Percentiles rank a stretch among this genome's conserved stretches.
These are phyloP conservation scores for Thymelicus sylvestris DNA, from an alignment of 2,888 invertebrate genomes.

Conservation along the genomic window DNA sequence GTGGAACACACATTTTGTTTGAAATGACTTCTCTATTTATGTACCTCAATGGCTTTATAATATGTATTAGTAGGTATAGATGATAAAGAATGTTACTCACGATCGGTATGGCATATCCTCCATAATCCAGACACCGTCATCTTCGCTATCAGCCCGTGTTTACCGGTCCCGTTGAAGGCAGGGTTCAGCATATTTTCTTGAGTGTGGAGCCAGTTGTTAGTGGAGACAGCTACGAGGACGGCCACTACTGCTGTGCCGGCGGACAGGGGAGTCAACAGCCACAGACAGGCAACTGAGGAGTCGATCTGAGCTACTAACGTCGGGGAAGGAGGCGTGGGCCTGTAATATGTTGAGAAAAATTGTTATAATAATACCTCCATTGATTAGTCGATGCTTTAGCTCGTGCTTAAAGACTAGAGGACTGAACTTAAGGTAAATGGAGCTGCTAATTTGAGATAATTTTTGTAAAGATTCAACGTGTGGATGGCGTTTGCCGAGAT, in stretches of 20 bases:
- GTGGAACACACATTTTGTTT: no score
- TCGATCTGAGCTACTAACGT: slow-evolving; percentile 81
- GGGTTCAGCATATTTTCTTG: slow-evolving; percentile 93
- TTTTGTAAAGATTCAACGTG: no score
- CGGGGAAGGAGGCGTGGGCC: slow-evolving; percentile 77
- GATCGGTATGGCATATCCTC: slow-evolving; percentile 91
- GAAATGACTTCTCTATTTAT: no score
- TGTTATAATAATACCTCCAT: background rate
- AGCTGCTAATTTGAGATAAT: no score
- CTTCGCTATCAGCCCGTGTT: slow-evolving; percentile 88
- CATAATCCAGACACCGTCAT: slow-evolving; percentile 92
- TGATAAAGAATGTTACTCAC: slow-evolving; percentile 81
- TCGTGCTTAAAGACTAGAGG: no score
- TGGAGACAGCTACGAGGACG: slow-evolving; percentile 89
- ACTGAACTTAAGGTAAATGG: no score
- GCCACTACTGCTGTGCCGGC: slow-evolving; percentile 89
- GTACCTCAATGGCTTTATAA: no score
- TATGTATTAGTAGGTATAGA: no score
- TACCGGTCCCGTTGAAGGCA: slow-evolving; percentile 90
- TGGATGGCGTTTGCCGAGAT: no score
- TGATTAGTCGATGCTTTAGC: background rate
- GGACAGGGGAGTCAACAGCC: slow-evolving; percentile 86
- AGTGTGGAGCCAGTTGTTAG: slow-evolving; percentile 94
- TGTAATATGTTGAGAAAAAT: slow-evolving; percentile 52
- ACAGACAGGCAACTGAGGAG: slow-evolving; percentile 86